These are phyloP conservation scores for Urocolius indicus DNA, from an alignment of 2,113 vertebrate species.

Conservation along the genomic window DNA sequence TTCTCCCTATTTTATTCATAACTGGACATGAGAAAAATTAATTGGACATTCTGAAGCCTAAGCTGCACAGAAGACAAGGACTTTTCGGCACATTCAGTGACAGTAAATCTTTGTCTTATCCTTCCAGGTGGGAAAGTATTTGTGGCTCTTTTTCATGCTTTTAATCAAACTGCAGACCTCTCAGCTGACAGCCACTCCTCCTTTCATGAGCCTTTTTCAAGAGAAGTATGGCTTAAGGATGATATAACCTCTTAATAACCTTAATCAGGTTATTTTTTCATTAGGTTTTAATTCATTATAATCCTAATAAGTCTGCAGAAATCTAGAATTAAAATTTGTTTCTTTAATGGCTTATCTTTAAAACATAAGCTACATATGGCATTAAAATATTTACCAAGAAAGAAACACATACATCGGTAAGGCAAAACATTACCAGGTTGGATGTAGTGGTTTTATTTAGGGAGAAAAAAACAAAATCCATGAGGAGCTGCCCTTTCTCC, in stretches of 20 bases:
- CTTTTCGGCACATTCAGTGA: not conserved
- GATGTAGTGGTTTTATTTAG: conserved; percentile 12
- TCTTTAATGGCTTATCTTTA: conserved; percentile 48
- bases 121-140: conserved; percentile 11
- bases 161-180: not conserved
- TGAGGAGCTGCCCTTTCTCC: conserved; percentile 13
- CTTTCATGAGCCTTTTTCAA: conserved; percentile 9
- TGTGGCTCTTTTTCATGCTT: not conserved
- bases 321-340: conserved; percentile 43
- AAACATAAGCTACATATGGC: conserved; percentile 15
- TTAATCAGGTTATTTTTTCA: conserved; percentile 57
- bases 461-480: conserved; percentile 14
- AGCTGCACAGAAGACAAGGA: not conserved
- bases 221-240: conserved; percentile 30
- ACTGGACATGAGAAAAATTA: not conserved
- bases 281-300: conserved; percentile 54
- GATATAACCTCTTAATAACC: conserved; percentile 50
- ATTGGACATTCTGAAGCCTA: not conserved
- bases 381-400: conserved; percentile 49
- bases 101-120: conserved; percentile 17
- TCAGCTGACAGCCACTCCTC: conserved; percentile 20
- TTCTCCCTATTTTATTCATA: not conserved
- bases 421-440: not conserved
- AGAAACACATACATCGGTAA: not conserved
- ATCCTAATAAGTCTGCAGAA: conserved; percentile 39